Conservation (phyloP, 2,797 vertebrate genomes). For the Premnoplex brunnescens region DNA sequence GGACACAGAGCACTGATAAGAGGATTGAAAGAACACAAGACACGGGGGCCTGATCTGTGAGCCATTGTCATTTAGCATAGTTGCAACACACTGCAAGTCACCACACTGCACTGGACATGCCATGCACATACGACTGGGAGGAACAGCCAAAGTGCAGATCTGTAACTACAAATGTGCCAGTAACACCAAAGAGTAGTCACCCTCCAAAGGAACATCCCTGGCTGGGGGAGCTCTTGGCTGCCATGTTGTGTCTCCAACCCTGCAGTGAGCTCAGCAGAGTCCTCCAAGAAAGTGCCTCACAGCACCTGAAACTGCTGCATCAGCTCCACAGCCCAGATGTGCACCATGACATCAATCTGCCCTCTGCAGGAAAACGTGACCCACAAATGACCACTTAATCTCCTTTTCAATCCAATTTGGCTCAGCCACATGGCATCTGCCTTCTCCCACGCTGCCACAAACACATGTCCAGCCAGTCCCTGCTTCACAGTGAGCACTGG, state of each 20-base stretch:
- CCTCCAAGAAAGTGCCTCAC: background rate
- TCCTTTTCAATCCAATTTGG: constrained; percentile 26
- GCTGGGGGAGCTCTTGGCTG: background rate
- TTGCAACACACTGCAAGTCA: background rate
- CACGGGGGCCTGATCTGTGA: fast-evolving
- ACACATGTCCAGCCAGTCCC: fast-evolving
- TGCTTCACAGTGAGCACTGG: fast-evolving
- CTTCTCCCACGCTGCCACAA: background rate
- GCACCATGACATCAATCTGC: background rate
- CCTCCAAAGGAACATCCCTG: background rate
- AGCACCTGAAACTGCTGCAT: background rate
- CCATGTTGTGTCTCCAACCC: background rate
- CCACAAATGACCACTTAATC: constrained; percentile 42
- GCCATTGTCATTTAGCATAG: background rate
- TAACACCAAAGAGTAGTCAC: background rate
- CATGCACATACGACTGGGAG: background rate
- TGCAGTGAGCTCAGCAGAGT: background rate
- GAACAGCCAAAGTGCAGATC: background rate
- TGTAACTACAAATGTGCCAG: background rate
- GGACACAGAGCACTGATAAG: background rate
- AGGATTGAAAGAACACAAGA: background rate
- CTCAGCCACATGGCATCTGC: background rate
- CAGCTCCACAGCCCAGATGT: background rate
- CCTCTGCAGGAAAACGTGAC: background rate
- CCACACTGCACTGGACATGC: background rate